Evolutionary conservation across 1,140 invertebrate genomes (phyloP).

Genomic region (Phenacoccus solenopsis): DNA sequence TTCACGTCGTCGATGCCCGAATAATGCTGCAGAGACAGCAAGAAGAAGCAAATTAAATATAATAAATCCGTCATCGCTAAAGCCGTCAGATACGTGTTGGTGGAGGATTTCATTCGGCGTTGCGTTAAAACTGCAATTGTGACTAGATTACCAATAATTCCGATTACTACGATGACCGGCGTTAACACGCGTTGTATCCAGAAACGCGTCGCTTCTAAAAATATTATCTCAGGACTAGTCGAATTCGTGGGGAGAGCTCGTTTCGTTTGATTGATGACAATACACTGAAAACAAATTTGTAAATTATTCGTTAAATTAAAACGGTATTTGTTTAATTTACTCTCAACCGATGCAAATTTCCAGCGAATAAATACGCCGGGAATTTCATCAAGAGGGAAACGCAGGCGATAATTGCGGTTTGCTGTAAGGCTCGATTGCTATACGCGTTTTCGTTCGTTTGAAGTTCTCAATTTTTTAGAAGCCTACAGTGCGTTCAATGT

Average conservation of each 20-base stretch:
- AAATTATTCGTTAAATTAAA: background rate
- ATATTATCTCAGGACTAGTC: background rate
- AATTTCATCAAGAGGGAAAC: too few species aligned
- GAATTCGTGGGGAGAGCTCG: background rate
- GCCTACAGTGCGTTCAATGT: too few species aligned
- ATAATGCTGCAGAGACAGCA: slow-evolving; percentile 49
- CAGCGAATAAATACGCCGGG: too few species aligned
- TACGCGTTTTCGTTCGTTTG: too few species aligned
- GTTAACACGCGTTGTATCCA: slow-evolving; percentile 50
- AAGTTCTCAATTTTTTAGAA: too few species aligned
- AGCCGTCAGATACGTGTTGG: slow-evolving; percentile 60
- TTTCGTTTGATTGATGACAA: background rate
- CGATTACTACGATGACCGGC: slow-evolving; percentile 50
- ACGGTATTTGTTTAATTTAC: too few species aligned
- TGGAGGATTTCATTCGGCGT: slow-evolving; percentile 57
- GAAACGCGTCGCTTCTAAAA: background rate
- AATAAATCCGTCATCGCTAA: slow-evolving; percentile 56
- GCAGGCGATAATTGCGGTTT: too few species aligned
- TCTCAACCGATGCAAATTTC: too few species aligned
- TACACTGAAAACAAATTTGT: background rate
- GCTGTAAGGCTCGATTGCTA: too few species aligned
- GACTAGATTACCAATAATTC: slow-evolving; percentile 54
- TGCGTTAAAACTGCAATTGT: slow-evolving; percentile 60
- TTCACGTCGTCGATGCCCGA: slow-evolving; percentile 34
- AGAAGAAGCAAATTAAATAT: slow-evolving; percentile 50